Conservation (phyloP, 2,797 vertebrate species). For the Rhincodon typus region DNA sequence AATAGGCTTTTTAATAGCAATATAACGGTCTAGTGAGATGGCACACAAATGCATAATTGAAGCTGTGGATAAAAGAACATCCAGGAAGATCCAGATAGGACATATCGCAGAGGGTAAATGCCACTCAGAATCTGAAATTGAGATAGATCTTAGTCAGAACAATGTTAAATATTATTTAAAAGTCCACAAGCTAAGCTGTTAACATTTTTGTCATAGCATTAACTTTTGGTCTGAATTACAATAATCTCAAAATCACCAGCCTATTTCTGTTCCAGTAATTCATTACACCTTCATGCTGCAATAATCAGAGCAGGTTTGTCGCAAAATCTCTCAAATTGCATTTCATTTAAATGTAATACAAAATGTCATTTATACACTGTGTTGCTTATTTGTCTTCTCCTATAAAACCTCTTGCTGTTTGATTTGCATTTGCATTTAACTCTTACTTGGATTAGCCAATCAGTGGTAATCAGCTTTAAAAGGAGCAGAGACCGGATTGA, state of each 20-base stretch:
- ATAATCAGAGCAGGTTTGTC: not conserved
- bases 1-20: conserved; percentile 96
- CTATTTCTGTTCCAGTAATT: not conserved
- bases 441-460: not conserved
- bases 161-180: not conserved
- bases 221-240: not conserved
- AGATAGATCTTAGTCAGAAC: conserved; percentile 40
- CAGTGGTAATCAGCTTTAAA: not conserved
- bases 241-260: not conserved
- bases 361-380: not conserved
- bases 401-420: not conserved
- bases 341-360: not conserved
- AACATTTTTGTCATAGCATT: not conserved
- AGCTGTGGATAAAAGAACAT: conserved; percentile 94
- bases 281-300: not conserved
- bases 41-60: conserved; percentile 98
- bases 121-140: conserved; percentile 78
- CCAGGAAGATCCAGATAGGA: conserved; percentile 92
- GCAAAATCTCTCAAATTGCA: not conserved
- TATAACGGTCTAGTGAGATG: conserved; percentile 93
- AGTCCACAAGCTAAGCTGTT: not conserved
- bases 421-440: not conserved
- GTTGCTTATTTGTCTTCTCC: conserved; percentile 1
- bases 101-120: conserved; percentile 83
- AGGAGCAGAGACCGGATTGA: not conserved